Evolutionary conservation across 2,797 vertebrate species (phyloP), one percentile per base, ranked within the genome.

Genomic region (Microctenopoma steveboyesi): DNA sequence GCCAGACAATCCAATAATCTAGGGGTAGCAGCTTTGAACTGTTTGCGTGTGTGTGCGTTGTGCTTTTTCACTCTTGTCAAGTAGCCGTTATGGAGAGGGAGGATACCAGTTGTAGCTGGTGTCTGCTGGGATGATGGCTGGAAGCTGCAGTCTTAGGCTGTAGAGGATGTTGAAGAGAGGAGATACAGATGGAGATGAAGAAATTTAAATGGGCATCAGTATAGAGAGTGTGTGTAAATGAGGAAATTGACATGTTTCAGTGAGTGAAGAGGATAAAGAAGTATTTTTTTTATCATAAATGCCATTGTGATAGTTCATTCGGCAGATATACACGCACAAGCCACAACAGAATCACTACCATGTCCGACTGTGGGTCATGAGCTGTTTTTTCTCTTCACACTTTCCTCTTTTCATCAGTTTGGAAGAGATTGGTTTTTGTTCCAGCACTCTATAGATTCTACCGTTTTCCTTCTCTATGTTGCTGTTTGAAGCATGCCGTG

Each of bases 111-210:
- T 78, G 76, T 51, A 14, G 74, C 68, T 18, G 52, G 74, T 62
- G 55, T 82, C 70, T 84, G 65, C 72, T 67, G 79, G 78, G 80
- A 74, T 76, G 57, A 59, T 69, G 45, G 57, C 67, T 81, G 46
- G 66, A 69, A 58, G 78, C 62, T 56, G 76, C 42, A 28, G 70
- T 54, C 56, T 4, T 4, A 16, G 14, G 7, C 25, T 25, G 71
- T 48, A 45, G 59, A 25, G 22, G 13, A 22, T 62, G 50, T 52
- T n/a, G 43, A 59, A 50, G 60, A 27, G 49, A 42, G 51, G 28
- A 58, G 48, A 47, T 27, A 15, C 16, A 39, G 40, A 27, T 51
- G 63, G 52, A 60, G 40, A 10, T 35, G 18, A 56, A 56, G 51
- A 66, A 66, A 39, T 47, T 39, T 40, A 54, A 47, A 64, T 27